Evolutionary conservation across 2,113 vertebrate genomes (phyloP).

Genomic region (Rhinolophus sinicus): DNA sequence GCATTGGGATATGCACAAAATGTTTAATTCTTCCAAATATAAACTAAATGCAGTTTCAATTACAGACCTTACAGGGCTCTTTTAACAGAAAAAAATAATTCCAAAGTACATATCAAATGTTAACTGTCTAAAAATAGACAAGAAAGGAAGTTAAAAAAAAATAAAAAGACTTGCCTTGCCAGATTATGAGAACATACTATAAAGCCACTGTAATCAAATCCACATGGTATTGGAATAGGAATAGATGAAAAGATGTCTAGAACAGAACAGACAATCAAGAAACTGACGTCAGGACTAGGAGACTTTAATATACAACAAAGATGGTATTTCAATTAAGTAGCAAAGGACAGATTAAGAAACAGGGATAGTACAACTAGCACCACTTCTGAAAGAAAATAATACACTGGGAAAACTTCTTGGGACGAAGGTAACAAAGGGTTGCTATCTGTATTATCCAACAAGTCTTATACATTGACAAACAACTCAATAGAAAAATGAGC

Average conservation of each 20-base stretch:
- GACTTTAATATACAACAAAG: neutral
- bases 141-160: neutral
- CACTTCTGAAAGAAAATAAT: neutral
- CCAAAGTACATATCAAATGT: neutral
- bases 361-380: neutral
- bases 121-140: slow-evolving; percentile 5
- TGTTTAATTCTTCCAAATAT: neutral
- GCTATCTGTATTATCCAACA: neutral
- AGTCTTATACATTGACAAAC: neutral
- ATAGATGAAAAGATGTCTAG: neutral
- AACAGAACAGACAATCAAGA: neutral
- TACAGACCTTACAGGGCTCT: neutral
- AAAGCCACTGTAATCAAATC: neutral
- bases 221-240: neutral
- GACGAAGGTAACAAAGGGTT: neutral
- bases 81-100: neutral
- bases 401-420: neutral
- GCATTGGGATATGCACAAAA: neutral
- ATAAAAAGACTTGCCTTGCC: neutral
- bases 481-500: neutral
- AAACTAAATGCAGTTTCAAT: neutral
- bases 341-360: neutral
- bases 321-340: neutral
- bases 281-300: neutral
- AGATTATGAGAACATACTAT: neutral